Base-by-base conservation (phyloP, 2,888 invertebrate species). In the Eustalomyia histrio region DNA sequence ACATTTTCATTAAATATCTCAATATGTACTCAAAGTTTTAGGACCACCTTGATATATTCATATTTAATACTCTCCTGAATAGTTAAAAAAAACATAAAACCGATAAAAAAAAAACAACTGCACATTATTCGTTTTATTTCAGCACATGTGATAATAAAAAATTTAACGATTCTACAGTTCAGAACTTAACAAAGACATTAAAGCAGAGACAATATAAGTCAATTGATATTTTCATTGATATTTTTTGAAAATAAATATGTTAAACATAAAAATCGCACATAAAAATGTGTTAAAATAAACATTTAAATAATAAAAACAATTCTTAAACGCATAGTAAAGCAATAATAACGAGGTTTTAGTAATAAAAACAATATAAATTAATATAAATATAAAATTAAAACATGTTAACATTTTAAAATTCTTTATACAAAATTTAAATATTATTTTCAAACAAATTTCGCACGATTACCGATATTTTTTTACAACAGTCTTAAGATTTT, bases 161-260 rank as follows among this genome's bases (percentile, higher is more conserved):
- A 68, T 72, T 73, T 68, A n/a, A 79, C 67, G 78, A 73, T 67
- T 73, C 55, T 50, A 18, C 47, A 67, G 47, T 73, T 29, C 61
- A 74, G 53, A 53, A 64, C 79, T 53, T 39, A 17, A 60, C 12
- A 55, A 61, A 55, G 60, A 35, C 71, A 72, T 72, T 73, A 79
- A 79, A 63, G 6, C 53, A 63, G 3, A 18, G 14, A 21, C 14
- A 55, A 55, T 12, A 14, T 29, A 24, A 55, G 18, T 57, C 57
- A 29, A 53, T 18, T 18, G 18, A 53, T 53, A 64, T 79, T 18
- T 53, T 69, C 53, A 74, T 73, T 69, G 69, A 79, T 71, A 65
- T 60, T 47, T 74, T 58, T 21, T 50, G 7, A 67, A 65, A 68
- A 74, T 68, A 64, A 74, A 79, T 74, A 79, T 79, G 69, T 69